phyloP scores from a whole-genome alignment of 2,797 vertebrate genomes.

The Pseudotriccus pelzelni region DNA sequence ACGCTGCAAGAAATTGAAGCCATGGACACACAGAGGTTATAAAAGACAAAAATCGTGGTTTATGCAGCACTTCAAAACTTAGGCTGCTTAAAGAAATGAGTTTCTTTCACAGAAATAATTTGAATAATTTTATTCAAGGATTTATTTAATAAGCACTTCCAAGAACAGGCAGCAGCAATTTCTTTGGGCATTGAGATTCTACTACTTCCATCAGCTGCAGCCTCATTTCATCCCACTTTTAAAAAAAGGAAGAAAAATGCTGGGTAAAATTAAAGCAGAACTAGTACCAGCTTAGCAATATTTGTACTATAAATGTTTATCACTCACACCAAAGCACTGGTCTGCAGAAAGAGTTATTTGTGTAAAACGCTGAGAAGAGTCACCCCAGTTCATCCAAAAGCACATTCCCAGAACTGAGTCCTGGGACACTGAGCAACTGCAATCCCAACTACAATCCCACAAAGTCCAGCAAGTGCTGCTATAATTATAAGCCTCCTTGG shows the following conservation, averaged over 20 bases:
- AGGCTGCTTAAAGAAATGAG: neutral
- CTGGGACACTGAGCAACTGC: neutral
- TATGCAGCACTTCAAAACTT: neutral
- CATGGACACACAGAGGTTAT: neutral
- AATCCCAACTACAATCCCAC: neutral
- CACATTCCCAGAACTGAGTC: neutral
- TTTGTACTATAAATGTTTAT: neutral
- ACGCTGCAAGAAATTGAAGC: neutral
- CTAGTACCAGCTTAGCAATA: neutral
- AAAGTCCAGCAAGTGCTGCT: conserved; percentile 13
- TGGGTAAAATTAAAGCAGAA: conserved; percentile 2
- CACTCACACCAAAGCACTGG: neutral
- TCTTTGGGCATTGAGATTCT: neutral
- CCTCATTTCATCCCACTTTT: neutral
- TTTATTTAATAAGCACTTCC: neutral
- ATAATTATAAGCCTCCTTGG: conserved; percentile 10
- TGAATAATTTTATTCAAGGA: neutral
- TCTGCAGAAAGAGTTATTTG: neutral
- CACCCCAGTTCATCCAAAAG: neutral
- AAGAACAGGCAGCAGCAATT: neutral
- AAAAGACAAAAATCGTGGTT: neutral
- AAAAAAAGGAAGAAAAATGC: neutral
- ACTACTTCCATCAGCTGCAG: neutral
- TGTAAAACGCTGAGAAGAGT: neutral
- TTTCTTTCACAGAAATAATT: neutral